These are phyloP conservation scores for Ylistrum balloti DNA, from an alignment of 1,140 invertebrate genomes.

Conservation along the genomic window DNA sequence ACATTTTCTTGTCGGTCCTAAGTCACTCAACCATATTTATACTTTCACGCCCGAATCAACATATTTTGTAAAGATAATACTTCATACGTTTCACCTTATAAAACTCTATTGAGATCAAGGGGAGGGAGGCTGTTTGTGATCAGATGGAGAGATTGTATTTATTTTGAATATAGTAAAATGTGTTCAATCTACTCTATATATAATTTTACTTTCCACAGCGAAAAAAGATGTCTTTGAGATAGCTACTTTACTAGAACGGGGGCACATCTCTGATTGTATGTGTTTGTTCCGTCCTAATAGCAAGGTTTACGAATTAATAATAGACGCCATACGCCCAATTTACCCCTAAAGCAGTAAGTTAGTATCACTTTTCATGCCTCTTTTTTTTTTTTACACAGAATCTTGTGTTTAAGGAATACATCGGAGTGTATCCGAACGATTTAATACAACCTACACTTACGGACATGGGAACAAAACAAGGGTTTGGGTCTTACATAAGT, in stretches of 20 bases:
- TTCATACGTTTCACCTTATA: conserved; percentile 14
- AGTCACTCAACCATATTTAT: conserved; percentile 19
- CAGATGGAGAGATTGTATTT: conserved; percentile 1
- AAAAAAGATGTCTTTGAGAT: not conserved
- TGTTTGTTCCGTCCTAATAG: not conserved
- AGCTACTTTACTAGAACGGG: not conserved
- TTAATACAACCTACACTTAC: no score
- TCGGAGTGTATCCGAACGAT: no score
- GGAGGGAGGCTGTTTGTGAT: not conserved
- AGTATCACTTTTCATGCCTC: no score
- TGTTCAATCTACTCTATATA: not conserved
- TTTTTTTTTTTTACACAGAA: no score
- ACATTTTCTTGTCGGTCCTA: not conserved
- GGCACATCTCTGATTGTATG: not conserved
- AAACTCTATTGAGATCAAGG: not conserved
- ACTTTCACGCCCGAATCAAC: conserved; percentile 10
- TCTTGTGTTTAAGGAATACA: no score
- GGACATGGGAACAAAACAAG: no score
- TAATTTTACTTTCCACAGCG: not conserved
- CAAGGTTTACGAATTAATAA: not conserved
- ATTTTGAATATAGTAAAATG: not conserved
- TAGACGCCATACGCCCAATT: not conserved
- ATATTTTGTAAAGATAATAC: not conserved
- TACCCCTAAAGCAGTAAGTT: not conserved
- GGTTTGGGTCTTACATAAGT: no score